A percentile compares a stretch with the other conserved stretches of the same genome.
These are phyloP conservation scores for Lucifuga dentata DNA, from an alignment of 2,113 vertebrate species.

Conservation along the genomic window DNA sequence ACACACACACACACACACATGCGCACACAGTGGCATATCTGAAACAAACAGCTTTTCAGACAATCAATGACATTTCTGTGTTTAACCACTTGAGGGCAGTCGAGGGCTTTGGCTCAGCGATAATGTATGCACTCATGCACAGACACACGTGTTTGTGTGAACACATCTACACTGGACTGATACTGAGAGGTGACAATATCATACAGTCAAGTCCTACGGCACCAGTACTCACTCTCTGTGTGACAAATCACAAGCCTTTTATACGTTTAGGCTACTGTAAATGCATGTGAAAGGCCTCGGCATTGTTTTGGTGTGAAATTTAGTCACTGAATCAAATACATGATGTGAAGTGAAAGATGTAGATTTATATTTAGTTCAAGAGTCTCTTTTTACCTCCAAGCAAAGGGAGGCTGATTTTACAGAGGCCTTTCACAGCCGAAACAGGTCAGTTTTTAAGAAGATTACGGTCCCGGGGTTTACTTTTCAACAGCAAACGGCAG, in stretches of 20 bases:
- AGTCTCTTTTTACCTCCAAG: slow-evolving; percentile 29
- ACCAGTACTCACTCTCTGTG: slow-evolving; percentile 45
- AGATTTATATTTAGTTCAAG: slow-evolving; percentile 57
- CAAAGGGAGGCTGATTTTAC: slow-evolving; percentile 28
- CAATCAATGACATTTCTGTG: slow-evolving; percentile 1
- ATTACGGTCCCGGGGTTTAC: slow-evolving; percentile 47
- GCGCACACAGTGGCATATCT: slow-evolving; percentile 3
- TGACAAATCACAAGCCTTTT: slow-evolving; percentile 71
- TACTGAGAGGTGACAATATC: slow-evolving; percentile 38
- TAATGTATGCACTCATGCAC: background rate
- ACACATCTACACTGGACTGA: slow-evolving; percentile 13
- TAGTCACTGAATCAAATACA: slow-evolving; percentile 65
- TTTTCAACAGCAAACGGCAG: slow-evolving; percentile 34
- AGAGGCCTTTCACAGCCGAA: slow-evolving; percentile 63
- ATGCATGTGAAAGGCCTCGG: slow-evolving; percentile 59
- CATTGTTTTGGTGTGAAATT: slow-evolving; percentile 73
- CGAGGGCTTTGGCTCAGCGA: slow-evolving; percentile 63
- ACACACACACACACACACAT: background rate
- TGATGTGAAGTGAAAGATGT: slow-evolving; percentile 54
- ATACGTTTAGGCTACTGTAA: slow-evolving; percentile 63
- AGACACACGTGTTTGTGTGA: background rate
- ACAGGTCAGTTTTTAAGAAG: slow-evolving; percentile 66
- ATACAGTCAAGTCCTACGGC: slow-evolving; percentile 33
- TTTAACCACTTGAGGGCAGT: slow-evolving; percentile 71
- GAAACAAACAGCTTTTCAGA: slow-evolving; percentile 1